A percentile compares a stretch with the other conserved stretches of the same genome.
Evolutionary conservation across 2,888 invertebrate species (phyloP).

Genomic region (Lithosia quadra): DNA sequence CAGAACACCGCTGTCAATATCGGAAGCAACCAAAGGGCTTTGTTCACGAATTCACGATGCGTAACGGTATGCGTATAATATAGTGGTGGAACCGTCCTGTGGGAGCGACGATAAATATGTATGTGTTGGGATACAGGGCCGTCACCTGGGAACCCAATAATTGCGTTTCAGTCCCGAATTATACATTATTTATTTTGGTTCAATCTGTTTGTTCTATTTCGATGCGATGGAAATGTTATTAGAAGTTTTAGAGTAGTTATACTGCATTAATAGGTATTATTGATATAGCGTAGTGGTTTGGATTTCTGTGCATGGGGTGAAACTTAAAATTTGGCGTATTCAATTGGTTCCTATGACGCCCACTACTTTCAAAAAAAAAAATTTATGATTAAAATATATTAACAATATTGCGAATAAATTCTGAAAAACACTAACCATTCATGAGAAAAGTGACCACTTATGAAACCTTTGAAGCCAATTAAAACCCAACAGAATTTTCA

Average conservation of each 20-base stretch:
- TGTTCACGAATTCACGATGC: conserved; percentile 59
- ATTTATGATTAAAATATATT: too few species aligned
- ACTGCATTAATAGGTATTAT: too few species aligned
- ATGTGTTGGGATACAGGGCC: conserved; percentile 31
- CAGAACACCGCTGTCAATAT: conserved; percentile 53
- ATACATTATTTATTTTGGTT: conserved; percentile 60
- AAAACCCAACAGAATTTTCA: conserved; percentile 6
- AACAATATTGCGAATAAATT: background rate
- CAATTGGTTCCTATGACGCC: too few species aligned
- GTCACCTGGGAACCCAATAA: conserved; percentile 70
- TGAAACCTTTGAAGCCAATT: conserved; percentile 13
- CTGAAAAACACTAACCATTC: background rate
- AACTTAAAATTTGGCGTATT: too few species aligned
- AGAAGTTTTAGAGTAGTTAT: too few species aligned
- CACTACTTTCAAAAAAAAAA: too few species aligned
- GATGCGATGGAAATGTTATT: background rate
- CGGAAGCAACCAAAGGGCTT: conserved; percentile 53
- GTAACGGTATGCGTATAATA: conserved; percentile 57
- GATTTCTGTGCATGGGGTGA: too few species aligned
- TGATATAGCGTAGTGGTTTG: too few species aligned
- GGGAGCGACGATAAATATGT: conserved; percentile 60
- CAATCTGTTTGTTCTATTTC: conserved; percentile 29
- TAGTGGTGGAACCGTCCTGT: conserved; percentile 53
- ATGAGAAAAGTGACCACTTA: background rate
- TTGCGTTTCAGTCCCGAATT: conserved; percentile 65